Evolutionary conservation across 2,888 invertebrate species (phyloP).

Genomic region (Lobophora halterata): DNA sequence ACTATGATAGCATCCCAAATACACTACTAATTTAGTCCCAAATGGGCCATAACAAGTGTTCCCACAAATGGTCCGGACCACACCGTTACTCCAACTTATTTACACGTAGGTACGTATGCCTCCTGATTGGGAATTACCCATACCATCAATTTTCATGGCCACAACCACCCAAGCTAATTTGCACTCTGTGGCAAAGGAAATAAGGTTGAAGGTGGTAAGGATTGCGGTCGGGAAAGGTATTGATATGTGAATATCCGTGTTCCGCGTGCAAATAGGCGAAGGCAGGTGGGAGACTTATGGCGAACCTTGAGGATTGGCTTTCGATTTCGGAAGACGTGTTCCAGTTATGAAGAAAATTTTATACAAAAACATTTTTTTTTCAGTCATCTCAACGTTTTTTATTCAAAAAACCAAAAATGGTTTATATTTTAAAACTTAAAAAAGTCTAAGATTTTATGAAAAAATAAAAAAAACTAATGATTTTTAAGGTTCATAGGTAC

Average conservation of each 20-base stretch:
- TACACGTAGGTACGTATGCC: conserved; percentile 30
- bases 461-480: no score
- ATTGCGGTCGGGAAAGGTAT: conserved; percentile 34
- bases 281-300: conserved; percentile 40
- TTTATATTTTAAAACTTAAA: no score
- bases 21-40: background rate
- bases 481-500: no score
- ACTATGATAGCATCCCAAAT: background rate
- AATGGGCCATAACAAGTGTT: conserved; percentile 7
- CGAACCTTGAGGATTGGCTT: conserved; percentile 37
- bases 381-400: no score
- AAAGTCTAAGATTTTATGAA: no score
- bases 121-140: conserved; percentile 37
- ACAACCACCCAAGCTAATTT: conserved; percentile 8
- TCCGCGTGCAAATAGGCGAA: conserved; percentile 46
- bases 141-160: conserved; percentile 39
- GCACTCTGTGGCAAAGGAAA: accelerated
- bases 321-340: conserved; percentile 11
- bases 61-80: conserved; percentile 13
- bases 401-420: no score
- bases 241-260: conserved; percentile 57
- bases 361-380: no score
- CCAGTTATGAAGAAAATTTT: no score
- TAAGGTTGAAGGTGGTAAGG: conserved; percentile 13
- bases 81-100: conserved; percentile 23